Conservation (phyloP, 92 coral and sea anemone genomes). For the Pocillopora meandrina region DNA sequence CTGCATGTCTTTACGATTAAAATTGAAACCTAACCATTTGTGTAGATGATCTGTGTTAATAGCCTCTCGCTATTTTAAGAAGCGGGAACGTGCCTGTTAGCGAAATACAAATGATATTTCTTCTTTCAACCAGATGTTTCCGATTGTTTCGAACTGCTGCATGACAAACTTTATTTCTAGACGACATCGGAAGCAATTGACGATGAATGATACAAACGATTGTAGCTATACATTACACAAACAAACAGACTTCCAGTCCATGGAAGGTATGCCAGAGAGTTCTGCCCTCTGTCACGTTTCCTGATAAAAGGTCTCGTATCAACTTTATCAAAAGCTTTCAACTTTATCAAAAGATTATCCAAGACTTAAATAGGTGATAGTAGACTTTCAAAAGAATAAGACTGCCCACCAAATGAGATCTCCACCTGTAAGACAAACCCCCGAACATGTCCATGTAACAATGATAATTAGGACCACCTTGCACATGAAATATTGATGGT, state of each 20-base stretch:
- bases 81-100: constrained; percentile 7
- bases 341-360: no score
- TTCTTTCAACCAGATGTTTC: neutral
- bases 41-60: neutral
- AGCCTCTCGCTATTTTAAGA: neutral
- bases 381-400: no score
- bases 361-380: no score
- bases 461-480: neutral
- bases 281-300: neutral
- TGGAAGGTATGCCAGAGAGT: neutral
- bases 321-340: no score
- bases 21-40: neutral
- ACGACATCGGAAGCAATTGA: neutral
- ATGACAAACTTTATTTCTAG: neutral
- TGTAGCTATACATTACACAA: neutral
- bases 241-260: neutral
- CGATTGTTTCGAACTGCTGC: neutral
- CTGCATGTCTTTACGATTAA: neutral
- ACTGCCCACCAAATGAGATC: no score
- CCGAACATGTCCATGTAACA: no score
- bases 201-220: constrained; percentile 20
- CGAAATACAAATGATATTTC: neutral
- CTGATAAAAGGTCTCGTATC: no score
- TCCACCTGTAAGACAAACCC: neutral
- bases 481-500: neutral